Evolutionary conservation across 64 coral and sea anemone genomes (phyloP), one percentile per base, ranked within the genome.

Genomic region (Catalaphyllia jardinei): DNA sequence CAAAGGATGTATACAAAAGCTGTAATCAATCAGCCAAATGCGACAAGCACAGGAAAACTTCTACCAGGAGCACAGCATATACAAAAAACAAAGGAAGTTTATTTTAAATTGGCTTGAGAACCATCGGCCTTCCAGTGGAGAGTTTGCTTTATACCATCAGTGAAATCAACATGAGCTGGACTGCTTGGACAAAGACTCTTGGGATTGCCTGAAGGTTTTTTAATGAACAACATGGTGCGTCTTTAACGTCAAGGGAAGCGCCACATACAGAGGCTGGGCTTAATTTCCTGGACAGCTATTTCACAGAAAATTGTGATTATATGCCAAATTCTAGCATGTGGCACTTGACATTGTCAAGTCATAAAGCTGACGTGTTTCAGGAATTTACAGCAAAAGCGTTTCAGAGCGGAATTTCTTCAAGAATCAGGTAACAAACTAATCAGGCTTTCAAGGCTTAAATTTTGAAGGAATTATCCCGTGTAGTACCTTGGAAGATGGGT

Each of bases 291-390:
- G 27, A 77, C 10, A 76, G 72, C 16, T 88, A 88, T 52, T 88
- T 88, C 60, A 54, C 52, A 14, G 86, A 88, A 20, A 88, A 88
- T 27, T 88, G 86, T 55, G 73, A 88, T 13, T 88, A 88, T 30
- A 42, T 77, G 54, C 86, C 72, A 2, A 88, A 54, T 11, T 31
- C 51, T 20, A 22, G 33, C 10, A 3, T 39, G 0, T 77, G 86
- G 86, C 86, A 88, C 39, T 30, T 88, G 1, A 57, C 55, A 4
- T 88, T 73, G 22, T 76, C 18, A 15, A 60, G 24, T 11, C 76
- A 57, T 20, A 76, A 77, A 62, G 14, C 28, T 0, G 86, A 64
- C 2, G 16, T 88, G 11, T 88, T 35, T 35, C 2, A 74, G 54
- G 86, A 76, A 19, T 62, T 76, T 22, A 14, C 62, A 39, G 29